Evolutionary conservation across 64 coral and sea anemone genomes (phyloP).

Genomic region (Porites lutea): DNA sequence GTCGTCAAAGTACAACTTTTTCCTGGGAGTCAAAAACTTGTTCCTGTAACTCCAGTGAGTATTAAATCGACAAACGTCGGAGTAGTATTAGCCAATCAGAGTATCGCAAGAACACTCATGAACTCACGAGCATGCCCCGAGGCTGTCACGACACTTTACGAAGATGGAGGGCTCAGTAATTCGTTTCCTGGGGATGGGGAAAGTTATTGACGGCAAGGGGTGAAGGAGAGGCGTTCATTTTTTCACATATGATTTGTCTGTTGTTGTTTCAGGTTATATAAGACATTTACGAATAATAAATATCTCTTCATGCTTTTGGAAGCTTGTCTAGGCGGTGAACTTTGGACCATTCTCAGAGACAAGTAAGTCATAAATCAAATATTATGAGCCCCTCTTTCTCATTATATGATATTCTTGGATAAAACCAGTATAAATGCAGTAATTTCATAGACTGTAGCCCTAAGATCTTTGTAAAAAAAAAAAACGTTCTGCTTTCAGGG

Average conservation of each 20-base stretch:
- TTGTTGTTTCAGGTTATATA: conserved; percentile 77
- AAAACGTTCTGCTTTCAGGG: conserved; percentile 35
- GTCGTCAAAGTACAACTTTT: no score
- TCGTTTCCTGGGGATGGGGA: no score
- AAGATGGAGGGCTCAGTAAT: neutral
- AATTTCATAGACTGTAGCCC: neutral
- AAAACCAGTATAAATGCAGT: no score
- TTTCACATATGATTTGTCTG: neutral
- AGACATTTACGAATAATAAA: conserved; percentile 97
- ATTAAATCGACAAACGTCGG: neutral
- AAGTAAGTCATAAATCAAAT: conserved; percentile 83
- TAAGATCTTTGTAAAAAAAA: neutral
- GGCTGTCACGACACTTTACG: neutral
- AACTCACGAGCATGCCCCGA: neutral
- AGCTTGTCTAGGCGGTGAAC: conserved; percentile 97
- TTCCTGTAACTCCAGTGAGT: neutral
- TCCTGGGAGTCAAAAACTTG: no score
- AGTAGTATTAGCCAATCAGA: neutral
- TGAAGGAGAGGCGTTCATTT: neutral
- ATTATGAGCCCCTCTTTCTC: neutral
- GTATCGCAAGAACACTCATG: neutral
- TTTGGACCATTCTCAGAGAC: conserved; percentile 98
- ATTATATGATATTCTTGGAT: no score
- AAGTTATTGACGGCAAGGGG: no score
- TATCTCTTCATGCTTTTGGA: conserved; percentile 98